Evolutionary conservation across 2,888 invertebrate genomes (phyloP).

Genomic region (Morpho deidamia): DNA sequence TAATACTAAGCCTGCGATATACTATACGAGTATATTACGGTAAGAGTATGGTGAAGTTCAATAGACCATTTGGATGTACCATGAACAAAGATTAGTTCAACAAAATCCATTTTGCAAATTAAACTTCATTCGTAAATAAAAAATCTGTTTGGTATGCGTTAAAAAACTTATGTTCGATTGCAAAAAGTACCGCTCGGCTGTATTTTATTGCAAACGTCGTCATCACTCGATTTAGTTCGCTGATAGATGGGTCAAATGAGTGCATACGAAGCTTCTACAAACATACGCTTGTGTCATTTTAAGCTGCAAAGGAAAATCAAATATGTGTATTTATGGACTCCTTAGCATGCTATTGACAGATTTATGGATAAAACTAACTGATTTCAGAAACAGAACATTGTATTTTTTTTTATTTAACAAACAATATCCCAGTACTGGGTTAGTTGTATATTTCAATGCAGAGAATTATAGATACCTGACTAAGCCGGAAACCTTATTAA

Average conservation of each 20-base stretch:
- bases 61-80: too few species aligned
- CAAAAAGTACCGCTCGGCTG: conserved; percentile 8
- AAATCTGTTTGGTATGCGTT: not conserved
- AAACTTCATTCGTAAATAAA: not conserved
- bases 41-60: too few species aligned
- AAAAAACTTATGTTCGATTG: conserved; percentile 7
- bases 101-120: not conserved
- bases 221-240: conserved; percentile 21
- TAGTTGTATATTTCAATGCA: too few species aligned
- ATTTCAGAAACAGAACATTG: not conserved
- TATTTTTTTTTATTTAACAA: too few species aligned
- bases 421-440: too few species aligned
- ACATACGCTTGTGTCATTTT: conserved; percentile 1
- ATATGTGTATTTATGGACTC: not conserved
- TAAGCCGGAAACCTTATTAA: too few species aligned
- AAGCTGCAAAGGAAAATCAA: not conserved
- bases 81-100: not conserved
- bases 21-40: too few species aligned
- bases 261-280: conserved; percentile 1
- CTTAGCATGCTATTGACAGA: not conserved
- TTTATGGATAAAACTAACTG: not conserved
- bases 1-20: too few species aligned
- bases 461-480: too few species aligned
- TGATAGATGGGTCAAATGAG: conserved; percentile 9
- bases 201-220: conserved; percentile 16